phyloP scores from a whole-genome alignment of 2,888 invertebrate species.

The Brachypterus glaber region DNA sequence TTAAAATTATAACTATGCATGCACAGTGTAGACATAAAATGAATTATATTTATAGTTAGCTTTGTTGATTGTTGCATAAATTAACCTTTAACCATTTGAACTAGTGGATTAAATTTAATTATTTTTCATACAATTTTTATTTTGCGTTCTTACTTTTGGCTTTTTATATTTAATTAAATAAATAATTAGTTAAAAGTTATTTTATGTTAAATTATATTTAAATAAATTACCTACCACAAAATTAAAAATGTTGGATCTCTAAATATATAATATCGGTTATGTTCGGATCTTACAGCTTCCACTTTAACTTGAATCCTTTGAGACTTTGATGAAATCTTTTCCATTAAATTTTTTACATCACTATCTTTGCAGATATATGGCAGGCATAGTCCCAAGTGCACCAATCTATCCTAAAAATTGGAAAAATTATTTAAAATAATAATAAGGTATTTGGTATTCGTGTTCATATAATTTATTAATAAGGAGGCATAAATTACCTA shows the following conservation, averaged over 20 bases:
- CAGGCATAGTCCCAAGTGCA: conserved; percentile 68
- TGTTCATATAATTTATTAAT: too few relatives aligned
- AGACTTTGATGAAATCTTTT: conserved; percentile 45
- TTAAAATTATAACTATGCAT: too few relatives aligned
- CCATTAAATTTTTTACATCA: conserved; percentile 52
- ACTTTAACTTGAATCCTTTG: conserved; percentile 46
- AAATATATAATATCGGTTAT: conserved; percentile 53
- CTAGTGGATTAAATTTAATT: too few relatives aligned
- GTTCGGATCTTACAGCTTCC: conserved; percentile 58
- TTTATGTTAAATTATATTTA: conserved; percentile 1
- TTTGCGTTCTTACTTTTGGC: too few relatives aligned
- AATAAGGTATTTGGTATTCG: not conserved
- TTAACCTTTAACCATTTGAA: too few relatives aligned
- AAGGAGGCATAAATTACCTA: too few relatives aligned
- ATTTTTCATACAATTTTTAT: too few relatives aligned
- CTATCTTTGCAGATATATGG: conserved; percentile 57
- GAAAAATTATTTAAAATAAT: conserved; percentile 9
- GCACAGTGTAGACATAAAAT: too few relatives aligned
- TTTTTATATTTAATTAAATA: too few relatives aligned
- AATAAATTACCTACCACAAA: conserved; percentile 51
- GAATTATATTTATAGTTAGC: too few relatives aligned
- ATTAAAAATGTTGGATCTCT: conserved; percentile 63
- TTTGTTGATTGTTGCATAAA: too few relatives aligned
- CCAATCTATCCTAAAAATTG: conserved; percentile 51
- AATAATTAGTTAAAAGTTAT: too few relatives aligned